A percentile compares a stretch with the other conserved stretches of the same genome.
Evolutionary conservation across 2,113 vertebrate genomes (phyloP).

Genomic region (Siphamia tubifer): DNA sequence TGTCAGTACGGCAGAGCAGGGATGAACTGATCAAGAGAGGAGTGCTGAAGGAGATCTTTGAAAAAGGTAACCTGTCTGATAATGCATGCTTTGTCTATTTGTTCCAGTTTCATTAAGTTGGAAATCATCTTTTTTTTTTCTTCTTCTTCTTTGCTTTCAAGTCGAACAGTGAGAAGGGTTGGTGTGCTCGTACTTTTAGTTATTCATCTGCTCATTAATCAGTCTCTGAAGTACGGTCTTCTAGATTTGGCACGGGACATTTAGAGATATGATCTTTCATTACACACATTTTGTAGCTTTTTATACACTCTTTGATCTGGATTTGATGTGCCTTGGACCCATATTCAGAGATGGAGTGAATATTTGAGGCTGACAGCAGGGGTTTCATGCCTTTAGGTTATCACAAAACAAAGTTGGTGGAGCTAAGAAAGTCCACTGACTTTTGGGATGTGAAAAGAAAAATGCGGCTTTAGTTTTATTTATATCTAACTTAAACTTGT

Average conservation of each 20-base stretch:
- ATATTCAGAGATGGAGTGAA: constrained; percentile 1
- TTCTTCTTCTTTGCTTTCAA: background rate
- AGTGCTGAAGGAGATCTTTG: constrained; percentile 97
- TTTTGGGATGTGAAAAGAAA: constrained; percentile 7
- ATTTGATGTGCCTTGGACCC: constrained; percentile 31
- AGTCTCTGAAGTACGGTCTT: constrained; percentile 39
- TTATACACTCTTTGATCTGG: constrained; percentile 49
- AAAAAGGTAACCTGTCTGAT: constrained; percentile 88
- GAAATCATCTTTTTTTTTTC: background rate
- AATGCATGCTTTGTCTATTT: background rate
- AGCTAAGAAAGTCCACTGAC: background rate
- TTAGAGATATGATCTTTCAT: constrained; percentile 59
- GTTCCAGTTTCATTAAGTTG: background rate
- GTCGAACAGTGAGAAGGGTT: background rate
- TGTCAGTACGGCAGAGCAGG: constrained; percentile 96
- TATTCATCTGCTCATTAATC: constrained; percentile 57
- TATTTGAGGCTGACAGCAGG: constrained; percentile 24
- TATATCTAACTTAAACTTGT: background rate
- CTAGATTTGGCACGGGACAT: constrained; percentile 27
- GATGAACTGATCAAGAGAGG: constrained; percentile 97
- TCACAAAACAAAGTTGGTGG: constrained; percentile 20
- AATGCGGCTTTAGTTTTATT: background rate
- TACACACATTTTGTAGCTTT: constrained; percentile 39
- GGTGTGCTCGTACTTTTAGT: background rate
- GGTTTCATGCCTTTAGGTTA: constrained; percentile 16